Percentiles rank a stretch among this genome's conserved stretches.
Conservation (phyloP, 1,140 invertebrate genomes). For the Araneus ventricosus region DNA sequence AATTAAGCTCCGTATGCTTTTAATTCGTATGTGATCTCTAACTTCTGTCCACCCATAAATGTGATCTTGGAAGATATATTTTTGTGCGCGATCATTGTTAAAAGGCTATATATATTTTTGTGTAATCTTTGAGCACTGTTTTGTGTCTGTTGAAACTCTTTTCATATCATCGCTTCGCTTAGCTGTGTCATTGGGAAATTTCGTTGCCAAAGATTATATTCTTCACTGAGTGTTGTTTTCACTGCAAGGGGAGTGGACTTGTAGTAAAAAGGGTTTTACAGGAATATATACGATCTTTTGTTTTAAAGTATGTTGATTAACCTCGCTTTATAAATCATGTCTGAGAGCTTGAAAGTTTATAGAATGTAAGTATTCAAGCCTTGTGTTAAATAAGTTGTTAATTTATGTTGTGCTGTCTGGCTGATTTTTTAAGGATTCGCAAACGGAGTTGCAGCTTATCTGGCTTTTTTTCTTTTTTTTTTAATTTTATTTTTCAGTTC, state of each 20-base stretch:
- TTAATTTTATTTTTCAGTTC: no score
- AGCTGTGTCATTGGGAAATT: constrained; percentile 30
- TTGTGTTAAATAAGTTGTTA: background rate
- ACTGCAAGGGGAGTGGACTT: background rate
- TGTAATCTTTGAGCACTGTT: background rate
- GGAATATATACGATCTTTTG: background rate
- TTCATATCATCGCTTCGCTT: background rate
- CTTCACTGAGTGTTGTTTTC: constrained; percentile 4
- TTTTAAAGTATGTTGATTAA: background rate
- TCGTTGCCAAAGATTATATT: background rate
- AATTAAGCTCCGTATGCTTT: constrained; percentile 26
- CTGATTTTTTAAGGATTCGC: no score
- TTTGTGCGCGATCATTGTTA: constrained; percentile 29
- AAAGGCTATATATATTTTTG: background rate
- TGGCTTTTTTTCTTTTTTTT: no score
- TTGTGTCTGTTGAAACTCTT: background rate
- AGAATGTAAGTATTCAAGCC: constrained; percentile 76
- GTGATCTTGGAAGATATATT: constrained; percentile 54
- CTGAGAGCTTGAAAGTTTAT: constrained; percentile 76
- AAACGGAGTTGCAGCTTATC: no score
- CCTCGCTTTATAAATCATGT: constrained; percentile 67
- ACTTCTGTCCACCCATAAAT: constrained; percentile 46
- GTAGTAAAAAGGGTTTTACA: constrained; percentile 45
- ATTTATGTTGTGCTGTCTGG: background rate
- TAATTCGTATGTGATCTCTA: constrained; percentile 14